Base-by-base conservation (phyloP, 2,797 vertebrate species). In the Gorsachius magnificus region DNA sequence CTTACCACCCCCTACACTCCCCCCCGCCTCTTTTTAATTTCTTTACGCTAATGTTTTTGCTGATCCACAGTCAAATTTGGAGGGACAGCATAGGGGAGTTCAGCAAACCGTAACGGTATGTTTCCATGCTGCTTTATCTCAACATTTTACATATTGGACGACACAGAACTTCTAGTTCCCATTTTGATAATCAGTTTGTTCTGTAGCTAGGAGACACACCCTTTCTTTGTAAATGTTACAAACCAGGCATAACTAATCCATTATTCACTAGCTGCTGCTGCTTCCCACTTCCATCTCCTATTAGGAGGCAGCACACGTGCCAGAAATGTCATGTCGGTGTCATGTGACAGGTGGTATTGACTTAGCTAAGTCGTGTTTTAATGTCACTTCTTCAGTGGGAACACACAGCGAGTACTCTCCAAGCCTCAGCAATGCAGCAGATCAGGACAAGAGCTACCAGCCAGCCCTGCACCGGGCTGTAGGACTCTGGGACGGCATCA, bases 201-300 rank as follows among this genome's bases (percentile, higher is more conserved):
- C 88, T 25, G 91, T 78, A 53, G 80, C 93, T 65, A 77, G 85
- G 91, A 95, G 92, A 95, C 93, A 87, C 93, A 1, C 96, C 94
- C 85, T 64, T 25, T 10, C 96, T 91, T 66, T 68, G 90, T 71
- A 88, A 91, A 94, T 43, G 82, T 45, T 91, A 78, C 89, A 50
- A 33, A 94, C 68, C 91, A 78, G 83, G 72, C 91, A 19, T 85
- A 89, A 91, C 96, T 78, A 75, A 93, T 94, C 95, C 87, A 92
- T 93, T 97, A 95, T 90, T 85, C 94, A 87, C 96, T 25, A 60
- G 58, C 92, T 83, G 93, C 94, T 87, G 93, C 95, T 43, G 94
- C 96, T 96, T 96, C 95, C 93, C 94, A 88, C 91, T 93, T 53
- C 91, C 90, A 88, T 45, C 95, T 92, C 87, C 66, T 61, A 16